Evolutionary conservation across 2,797 vertebrate species (phyloP), one percentile per base, ranked within the genome.

Genomic region (Sebastes steindachneri): DNA sequence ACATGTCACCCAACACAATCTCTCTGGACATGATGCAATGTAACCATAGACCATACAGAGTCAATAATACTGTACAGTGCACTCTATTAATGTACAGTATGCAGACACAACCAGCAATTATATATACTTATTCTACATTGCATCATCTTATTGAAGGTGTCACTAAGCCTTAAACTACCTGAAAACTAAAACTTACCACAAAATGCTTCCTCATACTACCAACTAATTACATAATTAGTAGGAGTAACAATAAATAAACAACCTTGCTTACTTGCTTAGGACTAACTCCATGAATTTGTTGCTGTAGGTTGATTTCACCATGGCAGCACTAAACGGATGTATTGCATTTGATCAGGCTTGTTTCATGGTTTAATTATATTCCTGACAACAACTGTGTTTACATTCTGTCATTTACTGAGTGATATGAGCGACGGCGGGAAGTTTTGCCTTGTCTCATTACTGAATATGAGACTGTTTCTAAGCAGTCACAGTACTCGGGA

Each of bases 1-100:
- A 68, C 37, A 57, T 66, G 77, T 45, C 64, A 65, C 58, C 33
- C 9, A 71, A 73, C 60, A 72, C 73, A 54, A 63, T 71, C 62
- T 69, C 31, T 51, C 59, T 15, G 25, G 37, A 62, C 66, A 69
- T 33, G 29, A 72, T 76, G 45, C 60, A 77, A 28, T 54, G 68
- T 66, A 62, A 79, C 37, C 25, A 71, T 65, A 75, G 51, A 78
- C 17, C 37, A 9, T 7, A 15, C 25, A 58, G 1, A 28, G 48
- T 59, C 69, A 54, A 68, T n/a, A 55, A 55, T 14, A 62, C 1
- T n/a, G 15, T 9, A 45, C 41, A 19, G 23, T 11, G 9, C 5
- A 51, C 17, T 58, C 41, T 63, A 53, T 48, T 3, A 35, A 64
- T 55, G 11, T 17, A 26, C 41, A 55, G 55, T 31, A 57, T 26